Base-by-base conservation (phyloP, 1,140 invertebrate genomes). In the Ips typographus region DNA sequence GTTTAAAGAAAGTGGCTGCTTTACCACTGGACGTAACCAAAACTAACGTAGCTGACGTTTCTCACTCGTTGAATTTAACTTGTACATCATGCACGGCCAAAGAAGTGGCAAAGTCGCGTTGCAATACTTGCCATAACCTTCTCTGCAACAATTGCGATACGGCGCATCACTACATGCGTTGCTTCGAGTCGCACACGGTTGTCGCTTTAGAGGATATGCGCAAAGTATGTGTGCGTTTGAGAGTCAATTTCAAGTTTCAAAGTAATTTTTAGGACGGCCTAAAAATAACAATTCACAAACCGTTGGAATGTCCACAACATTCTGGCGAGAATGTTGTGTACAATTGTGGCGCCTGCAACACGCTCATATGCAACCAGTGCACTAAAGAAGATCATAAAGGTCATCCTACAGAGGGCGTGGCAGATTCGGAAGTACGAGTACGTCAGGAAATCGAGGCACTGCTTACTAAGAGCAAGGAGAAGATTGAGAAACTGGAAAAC, bases 91-190 rank as follows among this genome's bases (percentile, higher is more conserved):
- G 93, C 80, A 94, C 94, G 75, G 89, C 91, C 74, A 93, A 94
- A 80, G 92, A 95, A 80, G 88, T 90, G 77, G 95, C 95, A 8
- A 91, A 96, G 8, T 94, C 94, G 8, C 88, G 94, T 65, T 97
- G 95, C 82, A 91, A 89, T 71, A 94, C 96, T 79, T 98, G 95
- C 82, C 93, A 94, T 73, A 95, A 95, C 82, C 94, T 95, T 78
- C 84, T 98, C 8, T 97, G 95, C 82, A 88, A 89, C 37, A 94
- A 94, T 79, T 98, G 95, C 82, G 93, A 96, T 71, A 93, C 91
- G 40, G 95, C 95, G 55, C 95, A 98, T 82, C 90, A 94, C 79
- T 92, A 90, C 74, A 97, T 98, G 94, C 86, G 93, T 55, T 95
- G 94, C 81, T 96, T 96, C 80, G 94, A 96, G 81, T 94, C 92